Base-by-base conservation (phyloP, 92 coral and sea anemone species). In the Paramuricea clavata region DNA sequence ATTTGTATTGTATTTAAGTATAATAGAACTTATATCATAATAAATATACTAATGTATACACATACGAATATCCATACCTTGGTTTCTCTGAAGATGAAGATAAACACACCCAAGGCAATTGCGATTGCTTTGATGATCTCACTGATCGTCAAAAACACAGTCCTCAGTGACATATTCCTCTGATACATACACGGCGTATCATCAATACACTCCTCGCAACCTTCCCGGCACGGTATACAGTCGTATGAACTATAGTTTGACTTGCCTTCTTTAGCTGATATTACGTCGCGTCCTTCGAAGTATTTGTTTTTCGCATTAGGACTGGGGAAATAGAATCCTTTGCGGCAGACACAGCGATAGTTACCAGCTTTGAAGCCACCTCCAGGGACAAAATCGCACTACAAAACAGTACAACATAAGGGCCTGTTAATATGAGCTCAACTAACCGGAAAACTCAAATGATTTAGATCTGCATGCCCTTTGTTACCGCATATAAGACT, bases 301-400 rank as follows among this genome's bases (percentile, higher is more conserved):
- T 81, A 83, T 68, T 93, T 93, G 11, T 47, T 30, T 49, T 69
- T 26, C 17, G 89, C 85, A 49, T 76, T 30, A 23, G 88, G 17
- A 22, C 81, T 41, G 6, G 99, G 93, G 81, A 78, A 93, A 74
- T 97, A 97, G 47, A 13, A 97, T 8, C 99, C 99, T 56, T 82
- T 85, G 34, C 89, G 92, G 77, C 99, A 97, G 19, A 78, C 86
- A 73, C 99, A 97, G 32, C 75, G 88, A 90, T 97, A 97, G 89
- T 94, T 94, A 13, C 98, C 99, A 32, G 95, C 91, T 81, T 87
- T 97, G 89, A 97, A 97, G 4, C 98, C 98, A 44, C 91, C 92
- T 19, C 89, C 68, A 8, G 89, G 91, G 90, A 97, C 89, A 32
- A 92, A 87, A 11, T 86, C 98, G 64, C 99, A 96, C 99, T 96